These are phyloP conservation scores for Mimumesa dahlbomi DNA, from an alignment of 2,888 invertebrate species.

Conservation along the genomic window DNA sequence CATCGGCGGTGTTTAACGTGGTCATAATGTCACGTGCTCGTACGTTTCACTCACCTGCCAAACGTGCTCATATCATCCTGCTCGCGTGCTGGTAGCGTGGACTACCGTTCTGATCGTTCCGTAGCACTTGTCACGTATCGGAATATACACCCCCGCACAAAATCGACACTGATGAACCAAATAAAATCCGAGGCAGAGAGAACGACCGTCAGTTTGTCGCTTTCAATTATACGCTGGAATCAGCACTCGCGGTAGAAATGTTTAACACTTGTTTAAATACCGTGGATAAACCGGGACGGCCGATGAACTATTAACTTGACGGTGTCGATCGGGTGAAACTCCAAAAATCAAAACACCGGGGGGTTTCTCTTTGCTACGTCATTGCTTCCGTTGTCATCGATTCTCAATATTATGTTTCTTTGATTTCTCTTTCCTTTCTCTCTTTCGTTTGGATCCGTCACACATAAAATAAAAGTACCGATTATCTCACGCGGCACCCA, in stretches of 20 bases:
- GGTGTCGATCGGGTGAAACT: background rate
- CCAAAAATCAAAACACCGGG: background rate
- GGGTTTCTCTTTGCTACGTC: background rate
- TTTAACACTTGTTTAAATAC: background rate
- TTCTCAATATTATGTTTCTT: too few relatives aligned
- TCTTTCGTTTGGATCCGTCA: too few relatives aligned
- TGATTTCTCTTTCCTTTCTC: too few relatives aligned
- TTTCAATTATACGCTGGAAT: constrained; percentile 1
- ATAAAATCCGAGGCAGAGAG: constrained; percentile 35
- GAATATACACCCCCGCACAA: constrained; percentile 59
- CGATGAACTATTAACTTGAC: too few relatives aligned
- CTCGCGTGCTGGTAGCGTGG: constrained; percentile 66
- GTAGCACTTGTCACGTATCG: constrained; percentile 63
- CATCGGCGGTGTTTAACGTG: constrained; percentile 10
- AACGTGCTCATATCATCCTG: constrained; percentile 79
- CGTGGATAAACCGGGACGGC: background rate
- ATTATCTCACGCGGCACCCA: background rate
- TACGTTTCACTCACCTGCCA: constrained; percentile 76
- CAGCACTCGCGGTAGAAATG: background rate
- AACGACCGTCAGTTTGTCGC: constrained; percentile 15
- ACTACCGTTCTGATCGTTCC: constrained; percentile 54
- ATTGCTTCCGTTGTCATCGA: too few relatives aligned
- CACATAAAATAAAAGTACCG: too few relatives aligned
- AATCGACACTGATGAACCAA: constrained; percentile 50
- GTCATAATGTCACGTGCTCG: constrained; percentile 58